Evolutionary conservation across 2,797 vertebrate species (phyloP), one percentile per base, ranked within the genome.

Genomic region (Cygnus olor): DNA sequence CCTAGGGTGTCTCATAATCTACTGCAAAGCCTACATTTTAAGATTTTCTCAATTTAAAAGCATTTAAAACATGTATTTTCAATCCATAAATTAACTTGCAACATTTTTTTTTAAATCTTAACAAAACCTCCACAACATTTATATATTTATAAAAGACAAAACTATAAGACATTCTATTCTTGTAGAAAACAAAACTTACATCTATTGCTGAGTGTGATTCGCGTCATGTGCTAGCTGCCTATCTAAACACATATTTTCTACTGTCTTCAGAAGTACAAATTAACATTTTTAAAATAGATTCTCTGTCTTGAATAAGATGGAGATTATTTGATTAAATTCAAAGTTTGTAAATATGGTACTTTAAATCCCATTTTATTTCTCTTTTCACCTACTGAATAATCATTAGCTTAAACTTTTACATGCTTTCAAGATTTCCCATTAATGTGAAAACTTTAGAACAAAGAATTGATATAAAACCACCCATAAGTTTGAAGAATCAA

Each of bases 101-200:
- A 69, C 34, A 66, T 4, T 2, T 3, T 69, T 4, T 68, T 86
- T 78, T 49, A 24, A 44, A 68, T 45, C 42, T 66, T 22, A 47
- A 25, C 6, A 63, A 53, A 18, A 1, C 0, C 2, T 1, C 0
- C 2, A 30, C 76, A 60, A 40, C 32, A 5, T 36, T 69, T 47
- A 10, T 4, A 30, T 10, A 70, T 49, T 45, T 85, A 36, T 34
- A 11, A 44, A 27, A 16, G 7, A 83, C 2, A 71, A 80, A 70
- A 51, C 32, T 88, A 8, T 24, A 30, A 60, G 11, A 2, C 6
- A 61, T 14, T 1, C 7, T 60, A 17, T 16, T 60, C 12, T 69
- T 24, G 19, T 8, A 60, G 19, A 56, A 92, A 63, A 51, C 0
- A 51, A 14, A 51, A 51, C 51, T 82, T 70, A 4, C 14, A 54